Evolutionary conservation across 2,113 vertebrate genomes (phyloP).

Genomic region (Malurus alboscapulatus): DNA sequence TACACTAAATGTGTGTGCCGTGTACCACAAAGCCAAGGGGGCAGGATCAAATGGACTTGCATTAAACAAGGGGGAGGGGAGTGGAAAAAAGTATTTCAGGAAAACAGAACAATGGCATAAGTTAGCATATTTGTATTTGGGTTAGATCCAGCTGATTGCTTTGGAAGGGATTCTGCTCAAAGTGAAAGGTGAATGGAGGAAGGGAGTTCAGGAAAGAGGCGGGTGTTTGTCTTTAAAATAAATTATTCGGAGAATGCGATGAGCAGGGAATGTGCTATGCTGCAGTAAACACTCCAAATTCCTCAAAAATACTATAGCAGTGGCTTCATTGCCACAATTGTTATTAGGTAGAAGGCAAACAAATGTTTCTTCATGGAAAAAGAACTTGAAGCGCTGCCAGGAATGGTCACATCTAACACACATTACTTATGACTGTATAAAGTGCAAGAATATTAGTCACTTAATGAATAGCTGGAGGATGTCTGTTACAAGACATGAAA

Average conservation of each 20-base stretch:
- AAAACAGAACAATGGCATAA: conserved; percentile 25
- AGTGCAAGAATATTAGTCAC: conserved; percentile 18
- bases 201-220: background rate
- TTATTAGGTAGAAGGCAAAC: conserved; percentile 7
- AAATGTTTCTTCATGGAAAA: background rate
- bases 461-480: conserved; percentile 13
- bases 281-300: background rate
- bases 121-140: background rate
- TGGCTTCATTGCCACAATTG: background rate
- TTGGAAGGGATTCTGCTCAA: background rate
- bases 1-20: background rate
- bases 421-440: background rate
- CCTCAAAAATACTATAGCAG: background rate
- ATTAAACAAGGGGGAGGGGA: background rate
- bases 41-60: background rate
- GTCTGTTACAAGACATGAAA: background rate
- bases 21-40: background rate
- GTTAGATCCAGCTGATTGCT: background rate
- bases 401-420: conserved; percentile 1
- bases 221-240: background rate
- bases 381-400: conserved; percentile 23
- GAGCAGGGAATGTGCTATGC: background rate
- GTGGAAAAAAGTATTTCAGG: background rate
- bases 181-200: background rate
- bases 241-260: background rate